A percentile compares a stretch with the other conserved stretches of the same genome.
Conservation (phyloP, 2,888 invertebrate genomes). For the Beris chalybata region DNA sequence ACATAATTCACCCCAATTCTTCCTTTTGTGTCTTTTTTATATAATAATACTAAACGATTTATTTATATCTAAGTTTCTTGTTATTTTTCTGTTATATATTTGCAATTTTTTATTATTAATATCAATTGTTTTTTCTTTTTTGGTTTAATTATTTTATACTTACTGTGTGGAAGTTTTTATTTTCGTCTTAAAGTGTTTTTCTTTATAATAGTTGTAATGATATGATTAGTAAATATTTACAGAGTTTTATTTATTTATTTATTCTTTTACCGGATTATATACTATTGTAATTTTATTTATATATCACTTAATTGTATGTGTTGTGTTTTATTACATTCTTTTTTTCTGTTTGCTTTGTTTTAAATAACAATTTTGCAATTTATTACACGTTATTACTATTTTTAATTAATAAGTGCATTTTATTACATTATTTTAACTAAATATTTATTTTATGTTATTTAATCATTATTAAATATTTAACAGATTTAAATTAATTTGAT, state of each 20-base stretch:
- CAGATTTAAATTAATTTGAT: neutral
- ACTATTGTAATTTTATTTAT: neutral
- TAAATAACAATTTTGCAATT: neutral
- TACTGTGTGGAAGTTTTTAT: neutral
- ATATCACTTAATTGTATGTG: slow-evolving; percentile 3
- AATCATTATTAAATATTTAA: slow-evolving; percentile 1
- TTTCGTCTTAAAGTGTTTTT: neutral
- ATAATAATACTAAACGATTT: neutral
- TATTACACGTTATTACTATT: neutral
- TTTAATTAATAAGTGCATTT: neutral
- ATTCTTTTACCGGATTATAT: neutral
- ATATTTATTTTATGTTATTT: slow-evolving; percentile 6
- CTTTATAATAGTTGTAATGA: slow-evolving; percentile 9
- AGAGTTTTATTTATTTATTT: slow-evolving; percentile 1
- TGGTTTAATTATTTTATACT: neutral
- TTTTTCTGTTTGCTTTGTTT: neutral
- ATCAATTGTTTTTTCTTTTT: slow-evolving; percentile 3
- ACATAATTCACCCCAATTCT: too few relatives aligned
- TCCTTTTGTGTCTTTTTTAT: too few relatives aligned
- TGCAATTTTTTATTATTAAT: neutral
- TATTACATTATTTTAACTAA: neutral
- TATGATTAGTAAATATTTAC: slow-evolving; percentile 33
- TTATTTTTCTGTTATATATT: slow-evolving; percentile 2
- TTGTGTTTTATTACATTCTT: neutral
- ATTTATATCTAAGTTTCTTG: neutral